Evolutionary conservation across 2,888 invertebrate genomes (phyloP), one percentile per base, ranked within the genome.

Genomic region (Chalcosyrphus nemorum): DNA sequence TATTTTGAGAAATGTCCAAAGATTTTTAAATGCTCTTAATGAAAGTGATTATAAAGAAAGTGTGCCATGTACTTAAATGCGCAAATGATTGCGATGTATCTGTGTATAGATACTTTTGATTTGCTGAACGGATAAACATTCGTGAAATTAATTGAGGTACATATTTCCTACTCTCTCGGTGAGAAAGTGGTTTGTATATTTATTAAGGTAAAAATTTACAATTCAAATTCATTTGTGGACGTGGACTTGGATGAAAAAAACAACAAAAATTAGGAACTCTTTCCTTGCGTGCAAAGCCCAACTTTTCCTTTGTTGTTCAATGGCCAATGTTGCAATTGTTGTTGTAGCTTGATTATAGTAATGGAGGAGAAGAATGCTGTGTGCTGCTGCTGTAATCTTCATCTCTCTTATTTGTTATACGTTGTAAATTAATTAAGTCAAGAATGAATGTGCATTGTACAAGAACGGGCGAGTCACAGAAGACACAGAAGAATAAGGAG

Each of bases 381-480:
- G 24, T 24, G 32, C 29, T 56, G 0, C 27, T 32, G 7, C 7
- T 41, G 35, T 54, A 61, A 84, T 68, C 74, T 70, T 32, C 32
- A 84, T 80, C 74, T 65, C 29, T 56, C 35, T 54, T 63, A 71
- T 77, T 59, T 74, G 63, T 68, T 78, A 57, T 74, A 61, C 56
- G 47, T 45, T 80, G 74, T 57, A 75, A 72, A 84, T 84, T 80
- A 84, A 84, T 84, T 84, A 75, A 84, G 66, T 70, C 80, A 75
- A 70, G 65, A 75, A 78, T 77, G 70, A 80, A 75, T 80, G 71
- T 80, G 54, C 68, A 80, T 41, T 63, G 61, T 45, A 66, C 15
- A 45, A 52, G 66, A 70, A 70, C 70, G 66, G n/a, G n/a, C n/a
- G 24, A 54, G 29, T 35, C 38, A 38, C 19, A 78, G n/a, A n/a